Percentiles rank a stretch among this genome's conserved stretches.
Conservation (phyloP, 2,888 invertebrate species). For the Melieria picta region DNA sequence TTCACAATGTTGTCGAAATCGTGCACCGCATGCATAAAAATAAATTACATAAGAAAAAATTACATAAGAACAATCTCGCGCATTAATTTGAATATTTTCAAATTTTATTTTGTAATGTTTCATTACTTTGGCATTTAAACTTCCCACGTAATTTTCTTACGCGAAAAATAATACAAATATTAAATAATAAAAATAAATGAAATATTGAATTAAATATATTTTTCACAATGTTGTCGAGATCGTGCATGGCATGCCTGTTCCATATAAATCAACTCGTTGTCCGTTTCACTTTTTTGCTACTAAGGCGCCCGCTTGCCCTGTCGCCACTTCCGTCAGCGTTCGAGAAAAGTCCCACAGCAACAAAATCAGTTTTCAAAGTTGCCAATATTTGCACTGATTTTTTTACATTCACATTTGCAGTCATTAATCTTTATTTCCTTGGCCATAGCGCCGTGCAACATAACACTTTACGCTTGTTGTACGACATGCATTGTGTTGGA, state of each 20-base stretch:
- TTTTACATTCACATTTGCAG: too few species aligned
- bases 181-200: not conserved
- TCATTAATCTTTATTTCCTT: too few species aligned
- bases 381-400: too few species aligned
- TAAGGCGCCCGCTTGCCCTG: too few species aligned
- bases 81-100: not conserved
- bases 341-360: too few species aligned
- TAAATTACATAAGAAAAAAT: not conserved
- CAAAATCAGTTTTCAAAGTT: too few species aligned
- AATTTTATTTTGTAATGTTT: not conserved
- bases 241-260: not conserved
- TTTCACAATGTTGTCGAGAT: not conserved
- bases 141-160: not conserved
- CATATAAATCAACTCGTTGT: not conserved
- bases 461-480: too few species aligned
- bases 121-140: constrained; percentile 1
- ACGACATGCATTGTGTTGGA: too few species aligned
- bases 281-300: too few species aligned
- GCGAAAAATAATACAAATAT: not conserved
- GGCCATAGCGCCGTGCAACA: too few species aligned
- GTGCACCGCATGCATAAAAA: not conserved
- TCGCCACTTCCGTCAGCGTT: too few species aligned
- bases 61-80: not conserved
- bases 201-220: too few species aligned
- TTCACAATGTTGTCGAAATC: not conserved